Conservation (phyloP, 2,888 invertebrate genomes). For the Eugnorisma glareosa region DNA sequence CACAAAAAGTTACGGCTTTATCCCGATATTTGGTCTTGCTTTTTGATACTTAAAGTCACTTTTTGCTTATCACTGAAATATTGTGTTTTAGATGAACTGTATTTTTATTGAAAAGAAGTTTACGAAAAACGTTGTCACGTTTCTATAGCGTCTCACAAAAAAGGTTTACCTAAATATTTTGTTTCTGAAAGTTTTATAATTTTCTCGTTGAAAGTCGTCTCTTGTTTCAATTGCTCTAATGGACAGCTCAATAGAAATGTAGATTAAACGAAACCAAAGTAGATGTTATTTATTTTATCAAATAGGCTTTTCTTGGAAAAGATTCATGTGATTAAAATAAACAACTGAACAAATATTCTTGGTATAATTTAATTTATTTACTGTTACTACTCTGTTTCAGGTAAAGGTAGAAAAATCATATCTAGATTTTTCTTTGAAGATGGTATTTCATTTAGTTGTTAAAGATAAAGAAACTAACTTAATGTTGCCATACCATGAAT, state of each 20-base stretch:
- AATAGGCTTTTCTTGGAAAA: constrained; percentile 35
- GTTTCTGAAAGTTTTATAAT: constrained; percentile 52
- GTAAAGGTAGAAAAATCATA: not conserved
- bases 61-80: constrained; percentile 6
- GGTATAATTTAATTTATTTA: constrained; percentile 20
- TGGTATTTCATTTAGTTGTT: not conserved
- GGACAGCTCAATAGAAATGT: constrained; percentile 50
- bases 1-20: constrained; percentile 81
- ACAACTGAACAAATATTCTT: constrained; percentile 10
- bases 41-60: constrained; percentile 53
- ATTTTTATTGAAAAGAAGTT: not conserved
- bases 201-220: constrained; percentile 42
- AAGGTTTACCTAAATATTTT: constrained; percentile 46
- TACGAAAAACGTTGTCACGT: constrained; percentile 3
- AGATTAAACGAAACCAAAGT: constrained; percentile 49
- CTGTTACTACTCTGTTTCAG: constrained; percentile 8
- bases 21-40: constrained; percentile 75
- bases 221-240: constrained; percentile 52
- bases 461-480: constrained; percentile 21
- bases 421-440: constrained; percentile 8
- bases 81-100: constrained; percentile 8
- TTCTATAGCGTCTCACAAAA: constrained; percentile 20
- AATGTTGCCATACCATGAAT: constrained; percentile 40
- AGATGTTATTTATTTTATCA: constrained; percentile 39
- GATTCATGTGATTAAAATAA: constrained; percentile 29